Evolutionary conservation across 2,113 vertebrate species (phyloP), one percentile per base, ranked within the genome.

Genomic region (Pseudopodoces humilis): DNA sequence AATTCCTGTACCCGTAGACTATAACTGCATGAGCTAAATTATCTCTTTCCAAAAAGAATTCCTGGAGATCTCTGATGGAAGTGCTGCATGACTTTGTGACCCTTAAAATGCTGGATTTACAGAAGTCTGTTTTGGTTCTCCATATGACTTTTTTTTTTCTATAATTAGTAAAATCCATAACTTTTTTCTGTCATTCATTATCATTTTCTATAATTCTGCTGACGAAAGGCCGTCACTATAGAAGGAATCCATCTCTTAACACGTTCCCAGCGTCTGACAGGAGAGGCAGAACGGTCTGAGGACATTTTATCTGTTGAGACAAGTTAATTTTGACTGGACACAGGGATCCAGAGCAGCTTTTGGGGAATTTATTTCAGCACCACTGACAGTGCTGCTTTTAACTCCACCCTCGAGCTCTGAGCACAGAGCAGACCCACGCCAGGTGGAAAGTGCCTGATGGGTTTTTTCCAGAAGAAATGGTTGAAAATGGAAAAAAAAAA

Each of bases 261-360:
- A 11, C 11, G 19, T 6, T 21, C 37, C 6, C 53, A 63, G 24
- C 16, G 5, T 46, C 46, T 83, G 49, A 43, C 13, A 75, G 2
- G 35, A n/a, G 44, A 72, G 39, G 33, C 3, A 16, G 31, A 68
- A 21, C 18, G 10, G 17, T 46, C 46, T 18, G 50, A 70, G n/a
- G 13, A 53, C 4, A 1, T 0, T 0, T 60, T 60, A 56, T 37
- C 62, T 83, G 0, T 2, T 22, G 49, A 64, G 23, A 41, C 1
- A 0, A 56, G 47, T 10, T 37, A 28, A 53, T 13, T 62, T 37
- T 49, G 31, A 0, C 7, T 35, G 46, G 50, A 58, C 50, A 15
- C 7, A 2, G 35, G 43, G 12, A 33, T 56, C 8, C 41, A 10
- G 82, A 87, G 41, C 7, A 87, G 41, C 7, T 41, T n/a, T 11